These are phyloP conservation scores for Paraescarpia echinospica DNA, from an alignment of 1,140 invertebrate genomes.

Conservation along the genomic window DNA sequence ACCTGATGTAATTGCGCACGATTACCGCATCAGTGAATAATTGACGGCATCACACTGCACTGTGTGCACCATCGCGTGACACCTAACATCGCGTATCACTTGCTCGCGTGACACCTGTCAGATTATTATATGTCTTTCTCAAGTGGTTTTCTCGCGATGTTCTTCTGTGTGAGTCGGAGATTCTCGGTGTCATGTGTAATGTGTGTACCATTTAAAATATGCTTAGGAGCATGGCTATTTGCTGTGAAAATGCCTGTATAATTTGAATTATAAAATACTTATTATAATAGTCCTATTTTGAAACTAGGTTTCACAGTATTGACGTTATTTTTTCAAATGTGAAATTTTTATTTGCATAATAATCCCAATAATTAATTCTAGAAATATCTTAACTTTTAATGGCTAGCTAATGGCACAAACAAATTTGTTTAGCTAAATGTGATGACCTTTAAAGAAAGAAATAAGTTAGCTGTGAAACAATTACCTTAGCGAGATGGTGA, in stretches of 20 bases:
- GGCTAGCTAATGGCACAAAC: too few relatives aligned
- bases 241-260: not conserved
- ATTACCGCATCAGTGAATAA: not conserved
- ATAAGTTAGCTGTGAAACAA: too few relatives aligned
- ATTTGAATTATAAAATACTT: not conserved
- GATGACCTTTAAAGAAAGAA: too few relatives aligned
- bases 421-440: too few relatives aligned
- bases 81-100: not conserved
- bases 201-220: too few relatives aligned
- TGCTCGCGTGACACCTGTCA: not conserved
- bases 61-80: not conserved
- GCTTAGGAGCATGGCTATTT: not conserved
- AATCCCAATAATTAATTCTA: too few relatives aligned
- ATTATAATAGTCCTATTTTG: not conserved
- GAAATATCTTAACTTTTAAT: too few relatives aligned
- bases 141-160: not conserved
- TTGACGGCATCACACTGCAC: not conserved
- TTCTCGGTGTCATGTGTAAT: not conserved
- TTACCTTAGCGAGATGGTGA: too few relatives aligned
- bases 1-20: not conserved
- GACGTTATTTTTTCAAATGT: not conserved
- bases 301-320: not conserved
- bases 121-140: not conserved
- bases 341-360: too few relatives aligned
- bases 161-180: not conserved